phyloP scores from a whole-genome alignment of 2,113 vertebrate species.

The Istiophorus platypterus region DNA sequence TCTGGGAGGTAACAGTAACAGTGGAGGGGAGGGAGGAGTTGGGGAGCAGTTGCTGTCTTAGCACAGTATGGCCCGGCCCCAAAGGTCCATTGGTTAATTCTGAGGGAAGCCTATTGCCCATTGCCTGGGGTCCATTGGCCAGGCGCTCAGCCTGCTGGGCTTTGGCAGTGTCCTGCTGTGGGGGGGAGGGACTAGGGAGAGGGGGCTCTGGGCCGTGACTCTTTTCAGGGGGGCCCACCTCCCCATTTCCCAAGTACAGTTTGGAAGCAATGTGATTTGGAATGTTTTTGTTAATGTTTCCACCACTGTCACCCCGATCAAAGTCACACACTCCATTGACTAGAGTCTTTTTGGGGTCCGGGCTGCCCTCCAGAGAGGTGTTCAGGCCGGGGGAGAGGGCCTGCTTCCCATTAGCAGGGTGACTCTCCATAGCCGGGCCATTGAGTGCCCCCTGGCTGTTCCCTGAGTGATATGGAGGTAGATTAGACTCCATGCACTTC shows the following conservation, averaged over 20 bases:
- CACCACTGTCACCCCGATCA: slow-evolving; percentile 87
- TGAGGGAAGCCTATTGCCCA: slow-evolving; percentile 83
- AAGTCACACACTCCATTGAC: slow-evolving; percentile 99
- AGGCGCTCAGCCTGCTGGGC: slow-evolving; percentile 94
- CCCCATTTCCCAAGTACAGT: slow-evolving; percentile 96
- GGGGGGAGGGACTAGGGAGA: slow-evolving; percentile 86
- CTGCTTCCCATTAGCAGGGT: slow-evolving; percentile 91
- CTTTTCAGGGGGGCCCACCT: slow-evolving; percentile 90
- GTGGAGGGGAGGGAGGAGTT: slow-evolving; percentile 89
- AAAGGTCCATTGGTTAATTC: slow-evolving; percentile 97
- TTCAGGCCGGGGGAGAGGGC: slow-evolving; percentile 86
- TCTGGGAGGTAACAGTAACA: slow-evolving; percentile 88
- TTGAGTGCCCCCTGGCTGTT: slow-evolving; percentile 95
- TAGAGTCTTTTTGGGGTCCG: slow-evolving; percentile 93
- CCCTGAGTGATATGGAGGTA: slow-evolving; percentile 99
- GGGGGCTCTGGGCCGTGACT: slow-evolving; percentile 78
- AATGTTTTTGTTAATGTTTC: slow-evolving; percentile 99
- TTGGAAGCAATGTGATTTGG: slow-evolving; percentile 99
- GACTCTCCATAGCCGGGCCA: slow-evolving; percentile 90
- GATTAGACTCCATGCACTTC: slow-evolving; percentile 96
- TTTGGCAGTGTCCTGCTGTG: slow-evolving; percentile 99
- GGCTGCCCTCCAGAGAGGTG: slow-evolving; percentile 83
- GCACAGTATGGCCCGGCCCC: slow-evolving; percentile 88
- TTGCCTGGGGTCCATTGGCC: slow-evolving; percentile 94
- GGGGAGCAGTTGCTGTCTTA: slow-evolving; percentile 88